Base-by-base conservation (phyloP, 2,797 vertebrate species). In the Lagorchestes hirsutus region DNA sequence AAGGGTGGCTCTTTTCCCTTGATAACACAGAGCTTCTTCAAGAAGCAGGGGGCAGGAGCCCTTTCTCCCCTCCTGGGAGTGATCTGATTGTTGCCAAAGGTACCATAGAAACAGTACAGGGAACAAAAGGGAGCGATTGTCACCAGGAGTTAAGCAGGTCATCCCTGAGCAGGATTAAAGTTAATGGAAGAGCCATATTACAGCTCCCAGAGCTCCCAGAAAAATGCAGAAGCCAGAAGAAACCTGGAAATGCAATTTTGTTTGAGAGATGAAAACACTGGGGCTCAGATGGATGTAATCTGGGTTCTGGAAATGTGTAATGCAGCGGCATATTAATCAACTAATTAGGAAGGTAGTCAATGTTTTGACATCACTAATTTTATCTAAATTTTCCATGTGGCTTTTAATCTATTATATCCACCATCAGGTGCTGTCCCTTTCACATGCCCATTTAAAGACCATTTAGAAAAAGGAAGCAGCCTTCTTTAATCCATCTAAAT, bases 111-210 rank as follows among this genome's bases (percentile, higher is more conserved):
- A 59, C 90, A 58, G 24, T 93, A 92, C n/a, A 0, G 1, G 95
- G 92, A 97, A 82, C n/a, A 0, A 54, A 90, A 96, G 0, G 0
- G 96, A 96, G 67, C 59, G 22, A 90, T 0, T 40, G 91, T 95
- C 94, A 40, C 1, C 4, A 13, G 54, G 94, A 97, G 93, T 94
- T 94, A 96, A 97, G 91, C 62, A 93, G 95, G 55, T 92, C 22
- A 0, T 96, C 96, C 93, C 94, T 34, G 96, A 92, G 94, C 95
- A 97, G 95, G 91, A 97, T 96, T 90, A 95, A 97, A 97, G 95
- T 97, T 96, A 95, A 96, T 93, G 94, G 96, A 31, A 97, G 95
- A 96, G 50, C 91, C n/a, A 16, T 8, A 57, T 58, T 67, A 74
- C 90, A 91, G 95, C 95, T 96, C 93, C 74, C 96, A 92, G 87